Evolutionary conservation across 2,113 vertebrate genomes (phyloP).

Genomic region (Aspidoscelis tigris): DNA sequence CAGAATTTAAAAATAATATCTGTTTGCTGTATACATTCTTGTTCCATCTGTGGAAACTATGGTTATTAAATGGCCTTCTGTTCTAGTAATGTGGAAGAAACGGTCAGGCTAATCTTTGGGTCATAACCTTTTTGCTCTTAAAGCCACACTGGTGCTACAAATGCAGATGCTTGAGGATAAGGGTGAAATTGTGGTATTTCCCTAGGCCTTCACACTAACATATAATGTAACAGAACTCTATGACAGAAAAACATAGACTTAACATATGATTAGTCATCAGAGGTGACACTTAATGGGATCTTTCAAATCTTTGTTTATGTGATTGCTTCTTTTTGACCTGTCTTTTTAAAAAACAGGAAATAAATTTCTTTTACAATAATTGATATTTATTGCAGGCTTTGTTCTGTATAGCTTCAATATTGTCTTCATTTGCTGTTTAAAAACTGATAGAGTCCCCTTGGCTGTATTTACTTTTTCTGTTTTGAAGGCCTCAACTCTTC

Average conservation of each 20-base stretch:
- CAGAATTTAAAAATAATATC: slow-evolving; percentile 54
- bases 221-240: slow-evolving; percentile 68
- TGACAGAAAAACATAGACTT: slow-evolving; percentile 29
- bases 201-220: slow-evolving; percentile 62
- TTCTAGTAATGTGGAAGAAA: slow-evolving; percentile 64
- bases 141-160: slow-evolving; percentile 76
- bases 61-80: slow-evolving; percentile 73
- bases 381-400: background rate
- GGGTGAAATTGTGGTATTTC: slow-evolving; percentile 75
- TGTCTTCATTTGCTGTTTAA: background rate
- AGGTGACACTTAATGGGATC: background rate
- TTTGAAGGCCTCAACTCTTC: background rate
- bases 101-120: slow-evolving; percentile 70
- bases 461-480: background rate
- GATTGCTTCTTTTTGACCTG: too few relatives aligned
- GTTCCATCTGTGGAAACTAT: slow-evolving; percentile 67
- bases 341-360: background rate
- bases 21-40: slow-evolving; percentile 34
- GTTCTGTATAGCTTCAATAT: background rate
- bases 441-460: background rate
- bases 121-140: slow-evolving; percentile 66
- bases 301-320: background rate
- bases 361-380: background rate
- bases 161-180: slow-evolving; percentile 74
- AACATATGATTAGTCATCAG: slow-evolving; percentile 13